Evolutionary conservation across 2,113 vertebrate species (phyloP).

Genomic region (Siniperca chuatsi): DNA sequence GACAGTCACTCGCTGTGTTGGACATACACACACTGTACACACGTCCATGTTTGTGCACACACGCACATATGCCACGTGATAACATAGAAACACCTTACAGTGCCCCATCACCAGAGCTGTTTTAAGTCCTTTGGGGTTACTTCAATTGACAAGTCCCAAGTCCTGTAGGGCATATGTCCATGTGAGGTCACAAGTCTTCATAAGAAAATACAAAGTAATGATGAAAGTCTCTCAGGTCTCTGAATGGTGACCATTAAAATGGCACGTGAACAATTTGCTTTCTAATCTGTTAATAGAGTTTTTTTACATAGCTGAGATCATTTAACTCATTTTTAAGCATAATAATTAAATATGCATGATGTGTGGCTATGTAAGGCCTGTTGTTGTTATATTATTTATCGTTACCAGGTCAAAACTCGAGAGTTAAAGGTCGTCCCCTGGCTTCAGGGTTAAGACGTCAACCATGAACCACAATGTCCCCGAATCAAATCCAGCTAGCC

Average conservation of each 20-base stretch:
- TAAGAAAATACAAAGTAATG: background rate
- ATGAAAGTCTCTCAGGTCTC: slow-evolving; percentile 7
- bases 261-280: background rate
- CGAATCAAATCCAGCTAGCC: background rate
- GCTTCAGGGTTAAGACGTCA: background rate
- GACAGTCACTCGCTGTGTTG: slow-evolving; percentile 60
- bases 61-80: slow-evolving; percentile 12
- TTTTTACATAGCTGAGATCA: background rate
- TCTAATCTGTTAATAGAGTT: background rate
- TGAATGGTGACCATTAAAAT: background rate
- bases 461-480: background rate
- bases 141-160: background rate
- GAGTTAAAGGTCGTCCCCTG: background rate
- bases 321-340: background rate
- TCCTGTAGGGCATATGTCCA: background rate
- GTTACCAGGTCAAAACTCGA: background rate
- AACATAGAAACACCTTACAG: slow-evolving; percentile 31
- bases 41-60: background rate
- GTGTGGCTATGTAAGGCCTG: too few species aligned
- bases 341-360: background rate
- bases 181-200: background rate
- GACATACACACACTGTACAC: slow-evolving; percentile 37
- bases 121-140: background rate
- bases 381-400: background rate
- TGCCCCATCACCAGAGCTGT: background rate